Evolutionary conservation across 1,140 invertebrate species (phyloP).

Genomic region (Macrotrachela quadricornifera): DNA sequence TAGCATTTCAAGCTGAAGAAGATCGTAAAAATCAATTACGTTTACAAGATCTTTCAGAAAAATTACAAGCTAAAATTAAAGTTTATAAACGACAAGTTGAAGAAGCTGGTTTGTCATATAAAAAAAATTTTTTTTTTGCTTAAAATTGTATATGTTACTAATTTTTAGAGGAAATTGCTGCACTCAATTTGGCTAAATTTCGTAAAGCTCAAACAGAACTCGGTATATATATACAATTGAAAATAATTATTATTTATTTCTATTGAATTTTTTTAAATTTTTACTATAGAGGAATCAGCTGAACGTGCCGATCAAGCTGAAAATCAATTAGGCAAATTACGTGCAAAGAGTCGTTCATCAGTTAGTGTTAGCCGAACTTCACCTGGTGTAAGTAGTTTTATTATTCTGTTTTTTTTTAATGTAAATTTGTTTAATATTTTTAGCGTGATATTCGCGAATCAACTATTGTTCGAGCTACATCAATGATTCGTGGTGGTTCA

Average conservation of each 20-base stretch:
- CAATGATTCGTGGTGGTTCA: too few relatives aligned
- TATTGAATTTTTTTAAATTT: too few relatives aligned
- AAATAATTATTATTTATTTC: too few relatives aligned
- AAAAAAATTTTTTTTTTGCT: neutral
- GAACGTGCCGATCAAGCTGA: slow-evolving; percentile 91
- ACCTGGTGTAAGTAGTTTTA: neutral
- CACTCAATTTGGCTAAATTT: slow-evolving; percentile 95
- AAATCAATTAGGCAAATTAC: slow-evolving; percentile 86
- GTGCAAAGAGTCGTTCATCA: slow-evolving; percentile 75
- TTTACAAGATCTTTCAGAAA: slow-evolving; percentile 91
- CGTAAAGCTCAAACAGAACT: slow-evolving; percentile 48
- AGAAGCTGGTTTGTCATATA: slow-evolving; percentile 47
- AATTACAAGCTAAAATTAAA: slow-evolving; percentile 97
- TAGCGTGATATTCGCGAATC: too few relatives aligned
- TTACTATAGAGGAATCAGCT: slow-evolving; percentile 62
- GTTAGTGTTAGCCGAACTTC: slow-evolving; percentile 28
- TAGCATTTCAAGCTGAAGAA: slow-evolving; percentile 81
- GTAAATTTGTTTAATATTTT: too few relatives aligned
- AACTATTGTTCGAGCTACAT: too few relatives aligned
- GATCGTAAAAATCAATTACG: slow-evolving; percentile 92
- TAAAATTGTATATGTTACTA: neutral
- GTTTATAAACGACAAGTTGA: slow-evolving; percentile 98
- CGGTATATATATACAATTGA: too few relatives aligned
- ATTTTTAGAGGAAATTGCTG: slow-evolving; percentile 80
- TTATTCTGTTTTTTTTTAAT: too few relatives aligned